Evolutionary conservation across 2,113 vertebrate genomes (phyloP), one percentile per base, ranked within the genome.

Genomic region (Hiodon alosoides): DNA sequence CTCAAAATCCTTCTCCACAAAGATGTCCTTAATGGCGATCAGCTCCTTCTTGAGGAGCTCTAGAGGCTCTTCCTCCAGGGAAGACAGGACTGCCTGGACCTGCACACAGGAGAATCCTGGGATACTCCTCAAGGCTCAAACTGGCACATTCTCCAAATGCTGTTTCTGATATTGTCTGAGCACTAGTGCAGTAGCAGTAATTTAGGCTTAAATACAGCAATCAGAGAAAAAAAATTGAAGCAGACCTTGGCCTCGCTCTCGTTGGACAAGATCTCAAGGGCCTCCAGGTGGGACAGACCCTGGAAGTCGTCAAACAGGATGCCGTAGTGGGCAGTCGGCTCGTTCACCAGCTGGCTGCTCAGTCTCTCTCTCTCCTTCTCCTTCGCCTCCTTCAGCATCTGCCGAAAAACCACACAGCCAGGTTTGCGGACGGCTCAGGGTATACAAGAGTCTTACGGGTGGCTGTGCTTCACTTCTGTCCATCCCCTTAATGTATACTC

Each of bases 271-370:
- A 99, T 98, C 92, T 99, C 97, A 86, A 99, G 89, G 76, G 97
- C 97, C 89, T 99, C 97, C 4, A 99, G 93, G 85, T 99, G 97
- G 57, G 97, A 96, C 85, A 99, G 83, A 68, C 97, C 97, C 81
- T 98, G 97, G 83, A 95, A 98, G 77, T 98, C 95, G 82, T 99
- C 97, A 84, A 99, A 99, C 61, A 98, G 94, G 81, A 96, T 87
- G 61, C 95, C 93, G 2, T 96, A 99, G 89, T 98, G 97, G 9
- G 93, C 96, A 0, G 94, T 95, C 80, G 91, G 94, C 70, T 93
- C 93, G 3, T 84, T 92, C 1, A 93, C 85, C 72, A 92, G 89
- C 84, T 95, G 95, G 85, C 90, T 92, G 1, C 90, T 91, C 73
- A 94, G 81, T 53, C 94, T 92, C 78, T 92, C 94, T 67, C 94